phyloP scores from a whole-genome alignment of 2,797 vertebrate species.

The Spea hammondii region DNA sequence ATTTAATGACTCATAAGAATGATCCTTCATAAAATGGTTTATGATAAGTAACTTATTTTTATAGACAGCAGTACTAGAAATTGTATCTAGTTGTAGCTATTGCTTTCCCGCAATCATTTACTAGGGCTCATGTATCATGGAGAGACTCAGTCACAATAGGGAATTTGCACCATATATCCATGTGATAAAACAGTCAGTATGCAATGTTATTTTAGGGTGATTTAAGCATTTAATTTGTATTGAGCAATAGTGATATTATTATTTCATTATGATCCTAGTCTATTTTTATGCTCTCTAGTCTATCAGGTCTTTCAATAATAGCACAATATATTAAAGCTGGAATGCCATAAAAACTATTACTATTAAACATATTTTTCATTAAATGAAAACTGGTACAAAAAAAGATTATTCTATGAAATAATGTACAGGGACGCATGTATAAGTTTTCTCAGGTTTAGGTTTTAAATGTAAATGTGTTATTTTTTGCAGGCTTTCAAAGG shows the following conservation, averaged over 20 bases:
- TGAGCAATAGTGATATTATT: conserved; percentile 34
- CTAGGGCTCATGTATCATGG: background rate
- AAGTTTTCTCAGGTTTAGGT: background rate
- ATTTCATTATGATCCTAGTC: conserved; percentile 34
- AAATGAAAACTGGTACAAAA: background rate
- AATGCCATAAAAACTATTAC: conserved; percentile 21
- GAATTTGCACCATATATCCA: conserved; percentile 13
- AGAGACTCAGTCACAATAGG: background rate
- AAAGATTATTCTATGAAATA: background rate
- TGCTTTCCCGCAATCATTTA: background rate
- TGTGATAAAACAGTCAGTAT: conserved; percentile 22
- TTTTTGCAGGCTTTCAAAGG: background rate
- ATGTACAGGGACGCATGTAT: background rate
- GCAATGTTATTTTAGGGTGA: conserved; percentile 36
- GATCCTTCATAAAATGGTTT: background rate
- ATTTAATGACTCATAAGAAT: no score
- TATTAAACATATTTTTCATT: background rate
- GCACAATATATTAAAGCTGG: conserved; percentile 24
- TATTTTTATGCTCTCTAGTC: conserved; percentile 17
- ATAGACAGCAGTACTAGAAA: background rate
- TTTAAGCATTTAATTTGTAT: conserved; percentile 46
- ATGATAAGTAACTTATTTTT: background rate
- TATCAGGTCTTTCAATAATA: conserved; percentile 19
- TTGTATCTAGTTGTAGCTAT: background rate
- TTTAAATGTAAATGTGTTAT: background rate